phyloP scores from a whole-genome alignment of 1,140 invertebrate species.

The Achatina immaculata region DNA sequence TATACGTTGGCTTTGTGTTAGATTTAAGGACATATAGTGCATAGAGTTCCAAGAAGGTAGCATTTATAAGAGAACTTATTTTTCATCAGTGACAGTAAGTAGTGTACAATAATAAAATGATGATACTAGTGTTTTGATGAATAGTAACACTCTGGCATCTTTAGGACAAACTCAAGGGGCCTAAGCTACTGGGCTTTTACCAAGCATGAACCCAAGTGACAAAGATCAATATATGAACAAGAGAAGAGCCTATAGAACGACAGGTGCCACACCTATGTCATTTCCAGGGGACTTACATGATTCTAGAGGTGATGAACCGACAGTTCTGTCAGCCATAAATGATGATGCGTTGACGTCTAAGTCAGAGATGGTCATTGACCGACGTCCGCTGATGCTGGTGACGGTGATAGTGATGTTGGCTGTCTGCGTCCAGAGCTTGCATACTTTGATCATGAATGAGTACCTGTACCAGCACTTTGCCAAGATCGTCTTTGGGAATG shows the following conservation, averaged over 20 bases:
- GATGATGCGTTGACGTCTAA: not conserved
- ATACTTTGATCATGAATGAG: slow-evolving; percentile 4
- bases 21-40: too few species aligned
- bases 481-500: slow-evolving; percentile 2
- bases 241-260: not conserved
- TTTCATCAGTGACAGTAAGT: too few species aligned
- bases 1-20: too few species aligned
- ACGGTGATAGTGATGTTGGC: slow-evolving; percentile 10
- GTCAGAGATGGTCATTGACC: not conserved
- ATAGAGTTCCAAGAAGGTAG: too few species aligned
- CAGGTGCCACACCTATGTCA: not conserved
- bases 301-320: not conserved
- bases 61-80: too few species aligned
- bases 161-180: not conserved
- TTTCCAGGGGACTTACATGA: not conserved
- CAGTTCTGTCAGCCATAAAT: not conserved
- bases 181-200: not conserved
- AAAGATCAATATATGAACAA: not conserved
- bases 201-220: not conserved
- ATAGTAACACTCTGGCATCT: not conserved
- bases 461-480: slow-evolving; percentile 15
- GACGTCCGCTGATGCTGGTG: slow-evolving; percentile 1
- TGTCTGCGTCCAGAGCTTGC: not conserved
- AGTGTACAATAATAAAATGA: too few species aligned
- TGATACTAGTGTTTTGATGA: not conserved